These are phyloP conservation scores for Zelleria hepariella DNA, from an alignment of 2,888 invertebrate species.

Conservation along the genomic window DNA sequence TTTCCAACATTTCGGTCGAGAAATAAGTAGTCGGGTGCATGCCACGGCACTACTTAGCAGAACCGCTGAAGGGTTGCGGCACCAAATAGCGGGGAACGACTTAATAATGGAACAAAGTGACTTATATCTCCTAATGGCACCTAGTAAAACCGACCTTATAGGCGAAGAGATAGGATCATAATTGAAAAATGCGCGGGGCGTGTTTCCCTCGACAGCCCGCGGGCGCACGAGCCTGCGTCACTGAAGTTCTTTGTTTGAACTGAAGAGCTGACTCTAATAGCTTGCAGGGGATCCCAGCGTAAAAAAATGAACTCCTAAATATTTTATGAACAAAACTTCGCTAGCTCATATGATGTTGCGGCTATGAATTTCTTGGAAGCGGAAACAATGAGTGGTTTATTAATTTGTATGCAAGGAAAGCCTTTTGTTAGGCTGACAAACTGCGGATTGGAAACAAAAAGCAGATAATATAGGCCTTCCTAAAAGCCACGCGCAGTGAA, in stretches of 20 bases:
- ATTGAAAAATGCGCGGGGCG: slow-evolving; percentile 41
- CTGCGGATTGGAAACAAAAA: neutral
- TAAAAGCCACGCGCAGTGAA: neutral
- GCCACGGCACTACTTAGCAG: slow-evolving; percentile 47
- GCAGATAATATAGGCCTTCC: neutral
- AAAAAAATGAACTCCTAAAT: slow-evolving; percentile 68
- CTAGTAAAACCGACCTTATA: slow-evolving; percentile 48
- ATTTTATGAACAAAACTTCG: slow-evolving; percentile 53
- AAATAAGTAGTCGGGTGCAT: slow-evolving; percentile 42
- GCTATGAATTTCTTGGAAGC: neutral
- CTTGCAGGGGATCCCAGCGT: slow-evolving; percentile 62
- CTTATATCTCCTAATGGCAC: slow-evolving; percentile 35
- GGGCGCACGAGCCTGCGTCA: slow-evolving; percentile 51
- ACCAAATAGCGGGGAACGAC: slow-evolving; percentile 64
- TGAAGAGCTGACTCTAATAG: slow-evolving; percentile 70
- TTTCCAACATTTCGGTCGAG: slow-evolving; percentile 14
- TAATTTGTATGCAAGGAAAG: neutral
- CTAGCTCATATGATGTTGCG: neutral
- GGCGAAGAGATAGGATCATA: slow-evolving; percentile 53
- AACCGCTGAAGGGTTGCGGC: slow-evolving; percentile 58
- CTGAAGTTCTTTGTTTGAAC: slow-evolving; percentile 65
- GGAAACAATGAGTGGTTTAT: neutral
- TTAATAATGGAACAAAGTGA: slow-evolving; percentile 60
- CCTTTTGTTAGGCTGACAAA: neutral
- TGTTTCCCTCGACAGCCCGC: slow-evolving; percentile 42